Conservation (phyloP, 2,797 vertebrate genomes). For the Dicrostonyx torquatus region DNA sequence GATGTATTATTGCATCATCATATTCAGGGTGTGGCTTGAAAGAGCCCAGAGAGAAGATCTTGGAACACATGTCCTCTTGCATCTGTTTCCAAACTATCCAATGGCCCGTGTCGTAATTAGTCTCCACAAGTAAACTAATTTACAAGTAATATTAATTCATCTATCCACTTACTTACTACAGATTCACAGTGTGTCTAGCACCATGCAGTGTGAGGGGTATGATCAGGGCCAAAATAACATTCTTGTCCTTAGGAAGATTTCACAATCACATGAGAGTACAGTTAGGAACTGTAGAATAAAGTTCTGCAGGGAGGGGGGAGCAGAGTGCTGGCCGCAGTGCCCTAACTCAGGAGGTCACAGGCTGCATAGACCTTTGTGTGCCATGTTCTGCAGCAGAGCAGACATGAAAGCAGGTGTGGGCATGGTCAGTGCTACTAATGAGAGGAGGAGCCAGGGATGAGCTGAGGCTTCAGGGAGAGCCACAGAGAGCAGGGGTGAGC, state of each 20-base stretch:
- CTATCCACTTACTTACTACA: not conserved
- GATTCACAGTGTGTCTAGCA: not conserved
- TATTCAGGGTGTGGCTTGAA: not conserved
- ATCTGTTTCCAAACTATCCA: not conserved
- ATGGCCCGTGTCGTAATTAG: not conserved
- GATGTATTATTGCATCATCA: not conserved
- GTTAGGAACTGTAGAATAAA: not conserved
- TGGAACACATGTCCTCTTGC: not conserved
- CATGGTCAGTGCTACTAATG: not conserved
- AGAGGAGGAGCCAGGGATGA: not conserved
- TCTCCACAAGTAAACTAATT: not conserved
- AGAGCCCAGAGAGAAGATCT: not conserved
- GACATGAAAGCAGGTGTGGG: accelerated
- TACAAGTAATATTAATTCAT: not conserved
- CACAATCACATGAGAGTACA: not conserved
- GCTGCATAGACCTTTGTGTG: not conserved
- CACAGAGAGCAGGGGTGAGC: not conserved
- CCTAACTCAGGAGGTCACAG: not conserved
- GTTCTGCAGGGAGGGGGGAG: not conserved
- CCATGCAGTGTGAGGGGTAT: not conserved
- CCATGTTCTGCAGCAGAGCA: not conserved
- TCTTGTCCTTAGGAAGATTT: not conserved
- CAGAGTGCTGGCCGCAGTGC: not conserved
- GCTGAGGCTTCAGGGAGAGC: too few species aligned
- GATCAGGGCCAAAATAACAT: not conserved